These are phyloP conservation scores for Zapus hudsonius DNA, from an alignment of 2,113 vertebrate species.

Conservation along the genomic window DNA sequence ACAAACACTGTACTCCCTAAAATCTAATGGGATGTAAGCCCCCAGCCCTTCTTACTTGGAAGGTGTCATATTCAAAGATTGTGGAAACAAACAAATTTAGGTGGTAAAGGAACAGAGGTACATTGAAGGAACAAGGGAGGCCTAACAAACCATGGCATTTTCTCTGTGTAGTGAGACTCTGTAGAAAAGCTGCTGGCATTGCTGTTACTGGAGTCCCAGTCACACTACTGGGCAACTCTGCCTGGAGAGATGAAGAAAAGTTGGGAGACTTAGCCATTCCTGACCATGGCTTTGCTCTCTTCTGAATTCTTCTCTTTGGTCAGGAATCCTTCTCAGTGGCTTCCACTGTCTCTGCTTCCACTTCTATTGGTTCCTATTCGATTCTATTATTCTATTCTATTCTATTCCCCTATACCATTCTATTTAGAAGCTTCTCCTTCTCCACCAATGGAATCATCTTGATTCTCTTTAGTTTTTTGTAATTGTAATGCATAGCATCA, in stretches of 20 bases:
- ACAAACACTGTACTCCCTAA: neutral
- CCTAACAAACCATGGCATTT: neutral
- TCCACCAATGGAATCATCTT: neutral
- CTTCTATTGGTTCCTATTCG: neutral
- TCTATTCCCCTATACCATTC: too few relatives aligned
- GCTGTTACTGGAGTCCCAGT: neutral
- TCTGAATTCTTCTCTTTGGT: neutral
- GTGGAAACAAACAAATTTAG: neutral
- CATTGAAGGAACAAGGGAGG: neutral
- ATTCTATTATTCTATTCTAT: too few relatives aligned
- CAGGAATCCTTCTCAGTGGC: neutral
- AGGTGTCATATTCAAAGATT: neutral
- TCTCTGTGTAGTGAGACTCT: neutral
- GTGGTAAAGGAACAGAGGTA: neutral
- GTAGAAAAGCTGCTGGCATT: neutral
- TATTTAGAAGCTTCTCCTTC: neutral
- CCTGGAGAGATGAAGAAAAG: neutral
- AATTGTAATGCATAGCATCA: neutral
- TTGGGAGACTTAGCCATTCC: too few relatives aligned
- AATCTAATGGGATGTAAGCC: neutral
- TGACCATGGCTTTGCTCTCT: neutral
- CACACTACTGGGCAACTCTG: neutral
- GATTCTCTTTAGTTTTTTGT: neutral
- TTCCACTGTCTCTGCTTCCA: neutral
- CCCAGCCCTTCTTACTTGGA: neutral